phyloP scores from a whole-genome alignment of 2,888 invertebrate species.

The Machimus atricapillus region DNA sequence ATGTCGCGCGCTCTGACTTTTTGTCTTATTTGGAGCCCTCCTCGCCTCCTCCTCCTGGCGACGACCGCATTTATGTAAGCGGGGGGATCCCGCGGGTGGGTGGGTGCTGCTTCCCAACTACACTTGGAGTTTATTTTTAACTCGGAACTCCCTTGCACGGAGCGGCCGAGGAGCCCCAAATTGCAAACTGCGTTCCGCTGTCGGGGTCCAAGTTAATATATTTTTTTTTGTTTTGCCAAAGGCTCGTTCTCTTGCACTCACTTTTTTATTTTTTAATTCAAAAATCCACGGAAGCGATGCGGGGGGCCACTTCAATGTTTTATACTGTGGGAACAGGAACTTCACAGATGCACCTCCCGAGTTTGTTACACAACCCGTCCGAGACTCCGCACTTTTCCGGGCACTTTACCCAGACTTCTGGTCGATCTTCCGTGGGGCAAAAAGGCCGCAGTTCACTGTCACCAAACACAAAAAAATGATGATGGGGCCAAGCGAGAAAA shows the following conservation, averaged over 20 bases:
- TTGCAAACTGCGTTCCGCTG: neutral
- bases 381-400: constrained; percentile 8
- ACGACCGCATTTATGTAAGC: neutral
- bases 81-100: neutral
- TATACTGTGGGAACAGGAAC: neutral
- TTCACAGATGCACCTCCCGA: neutral
- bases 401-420: neutral
- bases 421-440: neutral
- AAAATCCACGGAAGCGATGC: neutral
- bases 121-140: constrained; percentile 25
- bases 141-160: constrained; percentile 26
- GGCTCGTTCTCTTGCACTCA: neutral
- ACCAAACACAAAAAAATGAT: neutral
- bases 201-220: neutral
- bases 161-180: neutral
- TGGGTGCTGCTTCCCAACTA: neutral
- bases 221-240: neutral
- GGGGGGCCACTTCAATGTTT: neutral
- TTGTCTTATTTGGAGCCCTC: neutral
- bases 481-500: neutral
- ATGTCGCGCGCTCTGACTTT: constrained; percentile 42
- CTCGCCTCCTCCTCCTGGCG: neutral
- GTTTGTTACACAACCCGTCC: constrained; percentile 7
- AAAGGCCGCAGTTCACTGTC: neutral
- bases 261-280: neutral